Evolutionary conservation across 2,888 invertebrate species (phyloP).

Genomic region (Buathra laborator): DNA sequence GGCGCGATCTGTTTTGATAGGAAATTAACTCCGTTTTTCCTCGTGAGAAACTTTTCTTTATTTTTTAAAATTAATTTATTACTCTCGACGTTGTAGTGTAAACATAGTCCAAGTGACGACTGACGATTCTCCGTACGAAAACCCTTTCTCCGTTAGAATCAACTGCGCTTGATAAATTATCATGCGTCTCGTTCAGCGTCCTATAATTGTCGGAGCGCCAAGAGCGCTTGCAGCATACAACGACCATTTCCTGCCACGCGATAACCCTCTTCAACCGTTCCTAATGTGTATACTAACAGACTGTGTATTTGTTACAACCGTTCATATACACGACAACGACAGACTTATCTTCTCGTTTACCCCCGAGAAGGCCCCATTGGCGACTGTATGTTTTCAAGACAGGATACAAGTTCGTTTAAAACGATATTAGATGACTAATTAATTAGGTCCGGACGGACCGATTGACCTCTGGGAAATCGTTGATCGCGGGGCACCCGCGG

Average conservation of each 20-base stretch:
- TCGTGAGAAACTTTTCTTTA: background rate
- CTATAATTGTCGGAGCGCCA: constrained; percentile 38
- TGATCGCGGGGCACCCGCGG: constrained; percentile 60
- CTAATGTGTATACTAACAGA: constrained; percentile 33
- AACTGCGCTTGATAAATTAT: constrained; percentile 9
- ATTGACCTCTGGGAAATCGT: constrained; percentile 79
- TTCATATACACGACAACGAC: constrained; percentile 8
- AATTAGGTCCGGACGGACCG: constrained; percentile 82
- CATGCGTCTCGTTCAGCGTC: constrained; percentile 17
- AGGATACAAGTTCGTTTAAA: constrained; percentile 60
- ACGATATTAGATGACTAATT: constrained; percentile 72
- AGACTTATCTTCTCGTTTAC: constrained; percentile 44
- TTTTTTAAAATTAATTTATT: background rate
- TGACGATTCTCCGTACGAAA: constrained; percentile 6
- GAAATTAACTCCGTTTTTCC: background rate
- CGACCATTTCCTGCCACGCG: constrained; percentile 57
- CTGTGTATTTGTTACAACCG: background rate
- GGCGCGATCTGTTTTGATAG: background rate
- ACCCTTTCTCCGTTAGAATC: background rate
- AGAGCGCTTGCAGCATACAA: constrained; percentile 29
- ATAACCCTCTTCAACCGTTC: constrained; percentile 51
- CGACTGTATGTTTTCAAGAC: constrained; percentile 15
- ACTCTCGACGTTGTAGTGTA: background rate
- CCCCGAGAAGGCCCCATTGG: constrained; percentile 6
- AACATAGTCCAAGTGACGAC: background rate